Conservation (phyloP, 2,113 vertebrate genomes). For the Esox niger region DNA sequence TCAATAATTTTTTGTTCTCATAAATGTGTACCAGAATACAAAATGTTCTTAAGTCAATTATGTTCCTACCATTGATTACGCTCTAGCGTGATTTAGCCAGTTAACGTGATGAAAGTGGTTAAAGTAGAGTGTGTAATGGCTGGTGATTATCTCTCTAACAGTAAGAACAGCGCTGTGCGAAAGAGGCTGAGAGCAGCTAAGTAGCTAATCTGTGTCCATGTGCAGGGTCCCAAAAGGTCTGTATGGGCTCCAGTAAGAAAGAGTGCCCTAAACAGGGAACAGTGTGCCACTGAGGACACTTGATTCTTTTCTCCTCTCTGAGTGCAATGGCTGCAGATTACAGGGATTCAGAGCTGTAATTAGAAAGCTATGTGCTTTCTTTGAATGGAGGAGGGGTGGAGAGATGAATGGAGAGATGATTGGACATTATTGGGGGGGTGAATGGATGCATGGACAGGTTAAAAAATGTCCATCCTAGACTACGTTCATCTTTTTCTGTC, state of each 20-base stretch:
- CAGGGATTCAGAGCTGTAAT: conserved; percentile 44
- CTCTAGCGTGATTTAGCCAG: neutral
- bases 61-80: conserved; percentile 1
- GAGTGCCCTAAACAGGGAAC: neutral
- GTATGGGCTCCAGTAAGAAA: too few species aligned
- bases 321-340: conserved; percentile 55
- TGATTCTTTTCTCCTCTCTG: conserved; percentile 45
- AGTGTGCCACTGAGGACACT: conserved; percentile 32
- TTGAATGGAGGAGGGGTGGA: conserved; percentile 29
- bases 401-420: conserved; percentile 38
- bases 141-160: conserved; percentile 9
- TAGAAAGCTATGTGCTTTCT: conserved; percentile 40
- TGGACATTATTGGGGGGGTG: too few species aligned
- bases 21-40: neutral
- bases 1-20: too few species aligned
- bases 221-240: conserved; percentile 18
- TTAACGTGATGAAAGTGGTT: conserved; percentile 17
- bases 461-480: too few species aligned
- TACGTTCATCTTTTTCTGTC: too few species aligned
- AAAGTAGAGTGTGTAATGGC: conserved; percentile 23
- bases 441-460: too few species aligned
- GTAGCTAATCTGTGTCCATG: conserved; percentile 4
- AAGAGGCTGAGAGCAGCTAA: too few species aligned
- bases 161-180: conserved; percentile 13
- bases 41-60: neutral